Conservation (phyloP, 1,140 invertebrate genomes). For the Hypsibius dujardini region DNA sequence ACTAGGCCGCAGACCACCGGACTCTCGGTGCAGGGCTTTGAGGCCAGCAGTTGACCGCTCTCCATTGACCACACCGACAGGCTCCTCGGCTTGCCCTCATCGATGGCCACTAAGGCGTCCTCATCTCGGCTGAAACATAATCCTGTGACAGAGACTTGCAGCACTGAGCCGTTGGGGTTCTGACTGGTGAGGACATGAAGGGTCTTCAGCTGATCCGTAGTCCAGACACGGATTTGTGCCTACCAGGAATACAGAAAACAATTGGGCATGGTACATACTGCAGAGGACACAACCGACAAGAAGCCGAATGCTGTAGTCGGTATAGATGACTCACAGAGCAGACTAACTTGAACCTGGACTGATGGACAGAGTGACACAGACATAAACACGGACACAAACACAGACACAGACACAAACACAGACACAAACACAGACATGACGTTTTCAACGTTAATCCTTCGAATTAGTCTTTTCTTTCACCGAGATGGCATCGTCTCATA, state of each 20-base stretch:
- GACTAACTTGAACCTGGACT: no score
- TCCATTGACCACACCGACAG: slow-evolving; percentile 7
- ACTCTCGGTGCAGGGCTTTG: slow-evolving; percentile 8
- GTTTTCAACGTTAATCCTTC: no score
- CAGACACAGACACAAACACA: no score
- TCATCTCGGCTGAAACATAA: not conserved
- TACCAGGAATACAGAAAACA: no score
- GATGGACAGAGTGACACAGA: no score
- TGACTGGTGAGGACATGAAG: not conserved
- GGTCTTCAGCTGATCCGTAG: not conserved
- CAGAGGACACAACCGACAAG: no score
- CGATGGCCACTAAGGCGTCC: not conserved
- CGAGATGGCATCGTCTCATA: no score
- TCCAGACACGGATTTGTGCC: not conserved
- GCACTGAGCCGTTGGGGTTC: not conserved
- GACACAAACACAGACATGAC: no score
- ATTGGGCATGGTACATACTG: no score
- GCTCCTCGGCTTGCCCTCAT: not conserved
- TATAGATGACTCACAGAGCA: not conserved
- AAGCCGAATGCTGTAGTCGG: no score
- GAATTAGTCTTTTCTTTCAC: no score
- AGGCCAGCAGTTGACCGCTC: not conserved
- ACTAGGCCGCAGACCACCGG: not conserved
- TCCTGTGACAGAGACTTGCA: not conserved
- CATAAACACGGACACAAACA: no score